These are phyloP conservation scores for Onychomys arenicola DNA, from an alignment of 2,797 vertebrate species.

Conservation along the genomic window DNA sequence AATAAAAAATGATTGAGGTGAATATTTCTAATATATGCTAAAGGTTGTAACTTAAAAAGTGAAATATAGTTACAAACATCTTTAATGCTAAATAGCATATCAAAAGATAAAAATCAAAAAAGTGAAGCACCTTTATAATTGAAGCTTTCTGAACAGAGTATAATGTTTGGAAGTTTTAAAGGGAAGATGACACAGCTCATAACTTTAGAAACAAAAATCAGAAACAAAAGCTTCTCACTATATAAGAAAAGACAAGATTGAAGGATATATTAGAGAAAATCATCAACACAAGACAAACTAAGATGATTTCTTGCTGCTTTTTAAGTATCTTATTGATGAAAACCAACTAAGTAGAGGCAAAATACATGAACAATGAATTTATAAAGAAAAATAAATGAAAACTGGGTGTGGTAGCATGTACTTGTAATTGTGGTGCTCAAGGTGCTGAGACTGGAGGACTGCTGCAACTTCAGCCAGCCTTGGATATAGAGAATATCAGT, in stretches of 20 bases:
- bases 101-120: background rate
- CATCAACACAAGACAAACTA: background rate
- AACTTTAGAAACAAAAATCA: background rate
- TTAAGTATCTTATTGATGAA: background rate
- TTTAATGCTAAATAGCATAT: background rate
- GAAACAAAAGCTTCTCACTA: background rate
- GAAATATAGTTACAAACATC: background rate
- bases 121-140: background rate
- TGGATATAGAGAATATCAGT: background rate
- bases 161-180: slow-evolving; percentile 10
- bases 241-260: background rate
- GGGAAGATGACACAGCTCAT: background rate
- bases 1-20: background rate
- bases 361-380: background rate
- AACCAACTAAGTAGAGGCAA: background rate
- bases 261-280: slow-evolving; percentile 23
- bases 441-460: background rate
- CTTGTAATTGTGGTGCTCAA: background rate
- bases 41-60: background rate
- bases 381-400: background rate
- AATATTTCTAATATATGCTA: background rate
- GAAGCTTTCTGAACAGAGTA: background rate
- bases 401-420: background rate
- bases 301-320: background rate
- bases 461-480: background rate